Conservation (phyloP, 2,113 vertebrate genomes). For the Cyphomyrus plagiostoma region DNA sequence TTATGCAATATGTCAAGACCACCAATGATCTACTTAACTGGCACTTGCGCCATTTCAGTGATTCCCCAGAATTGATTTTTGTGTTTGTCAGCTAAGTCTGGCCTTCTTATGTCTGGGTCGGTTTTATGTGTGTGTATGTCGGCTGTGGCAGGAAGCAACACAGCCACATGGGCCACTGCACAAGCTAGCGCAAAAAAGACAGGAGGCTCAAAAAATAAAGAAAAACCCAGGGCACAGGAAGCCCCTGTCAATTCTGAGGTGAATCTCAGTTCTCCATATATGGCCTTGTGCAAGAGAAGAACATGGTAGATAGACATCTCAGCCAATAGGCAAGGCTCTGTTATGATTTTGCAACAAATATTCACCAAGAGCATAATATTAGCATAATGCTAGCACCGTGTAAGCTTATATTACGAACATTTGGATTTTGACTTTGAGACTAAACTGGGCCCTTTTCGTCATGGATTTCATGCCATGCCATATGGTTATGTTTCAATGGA, state of each 20-base stretch:
- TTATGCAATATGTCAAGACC: not conserved
- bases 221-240: not conserved
- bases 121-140: not conserved
- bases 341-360: not conserved
- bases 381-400: not conserved
- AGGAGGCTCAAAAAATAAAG: not conserved
- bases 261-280: conserved; percentile 21
- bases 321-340: not conserved
- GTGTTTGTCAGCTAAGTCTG: not conserved
- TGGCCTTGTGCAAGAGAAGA: not conserved
- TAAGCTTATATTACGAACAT: not conserved
- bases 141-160: conserved; percentile 4
- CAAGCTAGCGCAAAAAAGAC: not conserved
- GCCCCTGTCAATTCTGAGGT: not conserved
- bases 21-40: not conserved
- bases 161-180: not conserved
- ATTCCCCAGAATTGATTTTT: not conserved
- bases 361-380: not conserved
- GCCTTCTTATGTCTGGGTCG: not conserved
- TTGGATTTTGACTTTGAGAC: not conserved
- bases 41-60: not conserved
- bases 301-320: not conserved
- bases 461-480: not conserved
- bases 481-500: not conserved
- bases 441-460: not conserved